Base-by-base conservation (phyloP, 2,113 vertebrate species). In the Chloroceryle aenea region DNA sequence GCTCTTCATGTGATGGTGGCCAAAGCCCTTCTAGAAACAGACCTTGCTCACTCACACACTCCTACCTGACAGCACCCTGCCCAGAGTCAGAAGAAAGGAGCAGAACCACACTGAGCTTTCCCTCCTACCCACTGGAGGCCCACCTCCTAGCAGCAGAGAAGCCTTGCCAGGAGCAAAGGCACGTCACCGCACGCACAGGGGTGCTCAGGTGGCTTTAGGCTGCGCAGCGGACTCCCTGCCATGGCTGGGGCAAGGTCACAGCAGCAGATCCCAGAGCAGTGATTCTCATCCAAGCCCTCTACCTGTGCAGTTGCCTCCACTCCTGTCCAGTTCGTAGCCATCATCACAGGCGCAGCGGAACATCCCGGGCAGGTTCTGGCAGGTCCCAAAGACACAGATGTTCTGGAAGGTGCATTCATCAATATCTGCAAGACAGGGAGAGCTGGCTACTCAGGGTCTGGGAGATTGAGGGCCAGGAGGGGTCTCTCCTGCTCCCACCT, bases 271-370 rank as follows among this genome's bases (percentile, higher is more conserved):
- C 16, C 34, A 8, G 50, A 19, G 58, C 43, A 75, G 14, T 6
- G 7, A 10, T 4, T 21, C 47, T 59, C 58, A 32, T 1, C 52
- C 50, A 5, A 21, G 40, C 25, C 26, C 68, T 9, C 0, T 80
- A 99, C 99, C 99, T 93, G 99, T 99, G 96, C 99, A 99, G 97
- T 99, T 99, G 92, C 98, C 98, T 68, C 99, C 99, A 0, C 99
- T 98, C 45, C 98, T 98, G 97, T 99, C 99, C 97, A 99, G 98
- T 85, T 99, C 98, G 0, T 99, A 99, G 23, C 99, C 99, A 1
- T 99, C 98, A 1, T 99, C 98, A 3, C 99, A 99, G 89, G 99
- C 87, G 1, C 99, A 99, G 90, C 98, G 99, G 98, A 99, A 99
- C 98, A 99, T 99, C 72, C 99, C 99, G 0, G 99, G 99, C 85